Evolutionary conservation across 92 coral and sea anemone genomes (phyloP).

Genomic region (Metridium senile): DNA sequence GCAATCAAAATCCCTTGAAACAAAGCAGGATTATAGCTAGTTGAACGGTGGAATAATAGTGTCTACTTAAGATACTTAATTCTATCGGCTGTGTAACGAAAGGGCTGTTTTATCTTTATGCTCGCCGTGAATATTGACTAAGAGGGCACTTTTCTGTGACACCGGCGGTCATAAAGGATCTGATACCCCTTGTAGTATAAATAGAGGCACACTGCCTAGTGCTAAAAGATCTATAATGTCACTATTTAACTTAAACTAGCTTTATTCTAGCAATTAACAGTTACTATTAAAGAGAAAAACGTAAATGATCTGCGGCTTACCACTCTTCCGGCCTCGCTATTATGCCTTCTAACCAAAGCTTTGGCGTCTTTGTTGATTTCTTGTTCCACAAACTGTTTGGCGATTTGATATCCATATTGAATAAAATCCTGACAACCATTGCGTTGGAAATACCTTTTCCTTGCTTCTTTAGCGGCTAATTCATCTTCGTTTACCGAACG

Average conservation of each 20-base stretch:
- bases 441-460: slow-evolving; percentile 54
- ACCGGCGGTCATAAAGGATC: slow-evolving; percentile 11
- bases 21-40: background rate
- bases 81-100: background rate
- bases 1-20: background rate
- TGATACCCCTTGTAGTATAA: slow-evolving; percentile 20
- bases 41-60: background rate
- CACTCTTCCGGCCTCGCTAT: slow-evolving; percentile 88
- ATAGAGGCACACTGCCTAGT: slow-evolving; percentile 4
- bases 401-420: slow-evolving; percentile 65
- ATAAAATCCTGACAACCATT: slow-evolving; percentile 78
- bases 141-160: slow-evolving; percentile 25
- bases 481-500: slow-evolving; percentile 14
- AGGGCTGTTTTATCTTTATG: slow-evolving; percentile 5
- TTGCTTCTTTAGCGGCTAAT: slow-evolving; percentile 15
- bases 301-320: slow-evolving; percentile 50
- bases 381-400: slow-evolving; percentile 70
- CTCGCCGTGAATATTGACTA: background rate
- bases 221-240: slow-evolving; percentile 13
- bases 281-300: slow-evolving; percentile 1
- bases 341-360: slow-evolving; percentile 74
- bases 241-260: background rate
- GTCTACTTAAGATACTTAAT: background rate
- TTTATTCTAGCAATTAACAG: background rate
- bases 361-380: slow-evolving; percentile 72